Conservation (phyloP, 1,140 invertebrate genomes). For the Melitaea cinxia region DNA sequence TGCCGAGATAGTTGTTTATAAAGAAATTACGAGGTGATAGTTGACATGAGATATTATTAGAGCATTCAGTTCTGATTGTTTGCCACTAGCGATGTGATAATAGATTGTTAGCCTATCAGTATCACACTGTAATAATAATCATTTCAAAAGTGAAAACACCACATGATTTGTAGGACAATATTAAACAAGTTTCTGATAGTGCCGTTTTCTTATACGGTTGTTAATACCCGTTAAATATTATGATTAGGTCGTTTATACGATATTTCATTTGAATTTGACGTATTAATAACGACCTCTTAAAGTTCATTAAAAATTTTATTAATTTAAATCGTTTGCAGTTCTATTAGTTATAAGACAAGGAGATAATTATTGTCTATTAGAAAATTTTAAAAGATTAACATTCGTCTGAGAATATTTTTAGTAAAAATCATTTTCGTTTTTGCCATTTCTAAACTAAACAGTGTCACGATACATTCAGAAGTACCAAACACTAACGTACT, state of each 20-base stretch:
- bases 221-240: slow-evolving; percentile 2
- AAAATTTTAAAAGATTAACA: too few relatives aligned
- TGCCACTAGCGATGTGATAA: slow-evolving; percentile 25
- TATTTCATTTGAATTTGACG: not conserved
- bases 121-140: not conserved
- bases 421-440: not conserved
- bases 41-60: slow-evolving; percentile 14
- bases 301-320: slow-evolving; percentile 1
- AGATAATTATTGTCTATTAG: not conserved
- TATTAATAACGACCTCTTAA: not conserved
- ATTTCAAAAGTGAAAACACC: slow-evolving; percentile 10
- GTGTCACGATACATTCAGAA: slow-evolving; percentile 26
- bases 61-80: slow-evolving; percentile 18
- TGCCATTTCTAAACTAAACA: slow-evolving; percentile 27
- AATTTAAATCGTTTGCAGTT: not conserved
- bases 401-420: not conserved
- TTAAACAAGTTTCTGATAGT: not conserved
- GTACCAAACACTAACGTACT: slow-evolving; percentile 39
- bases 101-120: slow-evolving; percentile 27
- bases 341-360: not conserved
- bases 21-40: slow-evolving; percentile 3
- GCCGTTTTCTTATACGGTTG: not conserved
- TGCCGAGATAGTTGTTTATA: not conserved
- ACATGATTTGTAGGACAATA: slow-evolving; percentile 5
- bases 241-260: not conserved